Conservation (phyloP, 2,888 invertebrate species). For the Kuschelorhynchus macadamiae region DNA sequence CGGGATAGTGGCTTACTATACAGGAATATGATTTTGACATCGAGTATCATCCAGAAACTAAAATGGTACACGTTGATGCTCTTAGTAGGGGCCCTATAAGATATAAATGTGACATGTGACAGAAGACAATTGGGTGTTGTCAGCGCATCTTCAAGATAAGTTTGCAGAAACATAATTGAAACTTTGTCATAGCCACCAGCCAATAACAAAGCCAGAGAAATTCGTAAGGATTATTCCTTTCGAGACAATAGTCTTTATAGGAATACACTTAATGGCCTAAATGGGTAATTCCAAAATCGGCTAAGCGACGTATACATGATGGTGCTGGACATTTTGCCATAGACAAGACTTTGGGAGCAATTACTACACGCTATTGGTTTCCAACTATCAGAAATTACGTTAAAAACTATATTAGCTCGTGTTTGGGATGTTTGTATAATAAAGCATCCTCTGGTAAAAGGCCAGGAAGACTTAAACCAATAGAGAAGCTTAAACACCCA, state of each 20-base stretch:
- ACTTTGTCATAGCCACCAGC: conserved; percentile 28
- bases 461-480: conserved; percentile 27
- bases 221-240: conserved; percentile 45
- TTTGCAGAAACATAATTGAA: conserved; percentile 43
- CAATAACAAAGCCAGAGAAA: conserved; percentile 22
- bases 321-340: conserved; percentile 56
- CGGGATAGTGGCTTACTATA: background rate
- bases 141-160: conserved; percentile 48
- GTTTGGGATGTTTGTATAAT: conserved; percentile 59
- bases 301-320: conserved; percentile 22
- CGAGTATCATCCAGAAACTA: background rate
- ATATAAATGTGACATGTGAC: conserved; percentile 26
- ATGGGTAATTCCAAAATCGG: conserved; percentile 46
- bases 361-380: conserved; percentile 56
- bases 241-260: conserved; percentile 45
- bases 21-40: conserved; percentile 37
- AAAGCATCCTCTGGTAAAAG: conserved; percentile 56
- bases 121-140: conserved; percentile 51
- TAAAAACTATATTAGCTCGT: conserved; percentile 53
- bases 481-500: conserved; percentile 37
- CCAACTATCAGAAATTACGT: conserved; percentile 53
- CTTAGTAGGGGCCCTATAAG: too few relatives aligned
- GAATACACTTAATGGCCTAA: conserved; percentile 30
- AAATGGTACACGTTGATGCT: background rate
- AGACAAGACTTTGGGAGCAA: conserved; percentile 52